Evolutionary conservation across 2,113 vertebrate genomes (phyloP), one percentile per base, ranked within the genome.

Genomic region (Solenodon paradoxus): DNA sequence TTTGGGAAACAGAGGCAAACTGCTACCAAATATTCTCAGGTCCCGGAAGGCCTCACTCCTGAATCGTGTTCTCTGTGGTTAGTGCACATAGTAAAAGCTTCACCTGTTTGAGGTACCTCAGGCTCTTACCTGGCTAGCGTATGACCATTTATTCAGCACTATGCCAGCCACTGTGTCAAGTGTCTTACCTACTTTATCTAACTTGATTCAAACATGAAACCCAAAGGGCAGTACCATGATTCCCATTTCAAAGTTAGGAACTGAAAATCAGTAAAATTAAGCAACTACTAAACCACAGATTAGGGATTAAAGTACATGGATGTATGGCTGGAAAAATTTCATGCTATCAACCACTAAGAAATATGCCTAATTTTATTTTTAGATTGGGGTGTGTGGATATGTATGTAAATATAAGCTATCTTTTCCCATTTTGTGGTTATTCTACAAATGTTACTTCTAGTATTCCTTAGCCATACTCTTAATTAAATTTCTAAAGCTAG

Each of bases 161-260:
- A 16, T 40, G 5, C n/a, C 59, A 40, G 19, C 2, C n/a, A n/a
- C n/a, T 59, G 9, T 78, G 47, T 71, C 74, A 79, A 66, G 32
- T 45, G 59, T 75, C 69, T 72, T 72, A 63, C 45, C 20, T 69
- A 55, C 24, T 72, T 93, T 71, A 72, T 57, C 57, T 74, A 88
- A 78, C 59, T 78, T 78, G 91, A 59, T 72, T 86, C 32, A 77
- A 7, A 59, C 8, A 28, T 6, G 5, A 93, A 63, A 5, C 38
- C 32, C 53, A 89, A 47, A 96, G 38, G 16, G 32, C 3, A 4
- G 5, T 71, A 53, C n/a, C 26, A 40, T 64, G 35, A 42, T 75
- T 88, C n/a, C n/a, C 53, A 85, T 64, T 81, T 88, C 85, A 69
- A 95, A 86, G 38, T 69, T 51, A 40, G 20, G 32, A 79, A 77